These are phyloP conservation scores for Dromaius novaehollandiae DNA, from an alignment of 2,113 vertebrate species.

Conservation along the genomic window DNA sequence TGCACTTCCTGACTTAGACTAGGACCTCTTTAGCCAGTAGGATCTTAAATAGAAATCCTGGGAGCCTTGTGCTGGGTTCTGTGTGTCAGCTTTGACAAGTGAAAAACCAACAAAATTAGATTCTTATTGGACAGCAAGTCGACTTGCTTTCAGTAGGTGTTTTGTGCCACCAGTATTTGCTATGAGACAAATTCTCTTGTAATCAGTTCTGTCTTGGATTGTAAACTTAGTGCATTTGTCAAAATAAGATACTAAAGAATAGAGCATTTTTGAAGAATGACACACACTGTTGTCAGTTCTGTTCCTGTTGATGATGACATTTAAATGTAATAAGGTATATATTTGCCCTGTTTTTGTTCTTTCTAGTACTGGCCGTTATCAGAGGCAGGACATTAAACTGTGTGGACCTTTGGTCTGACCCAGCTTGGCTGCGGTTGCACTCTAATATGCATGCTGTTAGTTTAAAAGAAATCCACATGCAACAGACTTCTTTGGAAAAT, in stretches of 20 bases:
- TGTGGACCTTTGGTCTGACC: background rate
- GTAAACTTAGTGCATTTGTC: background rate
- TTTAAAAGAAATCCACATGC: background rate
- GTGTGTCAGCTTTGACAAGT: background rate
- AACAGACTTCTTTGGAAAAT: background rate
- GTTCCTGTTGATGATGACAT: background rate
- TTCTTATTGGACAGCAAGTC: background rate
- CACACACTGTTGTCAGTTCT: background rate
- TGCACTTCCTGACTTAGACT: background rate
- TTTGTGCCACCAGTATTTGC: background rate
- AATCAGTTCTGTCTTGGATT: constrained; percentile 8
- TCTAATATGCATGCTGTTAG: background rate
- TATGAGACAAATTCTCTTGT: background rate
- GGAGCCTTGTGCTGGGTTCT: background rate
- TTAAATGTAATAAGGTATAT: background rate
- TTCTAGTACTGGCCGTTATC: background rate
- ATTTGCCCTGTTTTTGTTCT: background rate
- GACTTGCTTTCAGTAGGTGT: background rate
- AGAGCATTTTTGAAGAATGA: background rate
- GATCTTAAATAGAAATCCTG: background rate
- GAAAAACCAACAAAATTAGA: background rate
- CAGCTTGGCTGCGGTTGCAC: background rate
- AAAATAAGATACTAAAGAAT: background rate
- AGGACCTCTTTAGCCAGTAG: background rate
- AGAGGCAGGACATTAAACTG: background rate